Percentiles rank a stretch among this genome's conserved stretches.
phyloP scores from a whole-genome alignment of 2,888 invertebrate species.

The Latheticus oryzae region DNA sequence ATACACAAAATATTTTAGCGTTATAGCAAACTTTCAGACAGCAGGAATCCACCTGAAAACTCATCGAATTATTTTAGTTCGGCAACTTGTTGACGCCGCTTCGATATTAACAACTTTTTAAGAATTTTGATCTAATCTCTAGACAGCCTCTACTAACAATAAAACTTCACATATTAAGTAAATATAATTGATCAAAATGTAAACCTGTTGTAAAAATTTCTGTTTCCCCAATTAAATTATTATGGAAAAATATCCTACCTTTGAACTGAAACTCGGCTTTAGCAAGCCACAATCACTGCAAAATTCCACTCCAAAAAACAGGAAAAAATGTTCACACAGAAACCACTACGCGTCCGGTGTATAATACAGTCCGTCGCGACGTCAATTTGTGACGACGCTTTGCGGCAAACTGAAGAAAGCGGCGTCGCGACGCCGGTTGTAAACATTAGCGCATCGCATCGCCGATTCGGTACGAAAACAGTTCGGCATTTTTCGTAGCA shows the following conservation, averaged over 20 bases:
- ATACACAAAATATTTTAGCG: slow-evolving; percentile 8
- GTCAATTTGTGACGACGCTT: slow-evolving; percentile 50
- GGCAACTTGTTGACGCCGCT: not conserved
- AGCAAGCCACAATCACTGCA: slow-evolving; percentile 13
- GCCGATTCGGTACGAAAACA: slow-evolving; percentile 48
- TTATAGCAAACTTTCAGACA: slow-evolving; percentile 3
- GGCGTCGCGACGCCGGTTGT: slow-evolving; percentile 61
- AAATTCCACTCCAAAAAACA: slow-evolving; percentile 3
- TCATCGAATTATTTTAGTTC: slow-evolving; percentile 6
- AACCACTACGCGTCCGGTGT: slow-evolving; percentile 24
- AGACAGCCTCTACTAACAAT: too few species aligned
- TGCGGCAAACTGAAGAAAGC: slow-evolving; percentile 62
- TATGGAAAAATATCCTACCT: slow-evolving; percentile 16
- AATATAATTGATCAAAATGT: too few species aligned
- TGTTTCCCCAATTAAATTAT: too few species aligned
- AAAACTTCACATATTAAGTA: too few species aligned
- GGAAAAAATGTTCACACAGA: slow-evolving; percentile 8
- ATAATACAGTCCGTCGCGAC: slow-evolving; percentile 15
- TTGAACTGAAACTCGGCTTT: slow-evolving; percentile 10
- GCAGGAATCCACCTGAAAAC: slow-evolving; percentile 5
- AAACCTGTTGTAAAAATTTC: too few species aligned
- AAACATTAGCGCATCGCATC: slow-evolving; percentile 64
- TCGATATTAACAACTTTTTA: too few species aligned
- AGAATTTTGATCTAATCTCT: too few species aligned
- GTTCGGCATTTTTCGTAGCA: slow-evolving; percentile 48